phyloP scores from a whole-genome alignment of 2,888 invertebrate genomes.

The Sthenelais limicola region DNA sequence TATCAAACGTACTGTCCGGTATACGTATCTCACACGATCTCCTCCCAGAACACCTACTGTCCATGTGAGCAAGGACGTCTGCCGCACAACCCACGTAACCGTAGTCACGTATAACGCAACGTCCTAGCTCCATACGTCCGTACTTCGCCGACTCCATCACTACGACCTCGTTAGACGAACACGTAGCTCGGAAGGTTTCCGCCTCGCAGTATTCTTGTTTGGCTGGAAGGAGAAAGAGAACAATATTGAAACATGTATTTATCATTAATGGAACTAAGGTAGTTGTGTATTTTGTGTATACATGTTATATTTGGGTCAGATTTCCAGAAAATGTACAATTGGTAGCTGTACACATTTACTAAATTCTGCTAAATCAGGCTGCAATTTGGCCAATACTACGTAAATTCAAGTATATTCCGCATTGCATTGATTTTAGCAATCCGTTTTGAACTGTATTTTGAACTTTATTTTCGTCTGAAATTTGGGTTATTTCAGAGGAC shows the following conservation, averaged over 20 bases:
- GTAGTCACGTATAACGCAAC: constrained; percentile 48
- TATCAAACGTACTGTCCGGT: constrained; percentile 46
- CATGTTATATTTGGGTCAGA: no score
- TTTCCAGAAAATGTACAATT: no score
- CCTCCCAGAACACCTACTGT: constrained; percentile 48
- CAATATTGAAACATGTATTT: neutral
- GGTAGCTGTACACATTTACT: no score
- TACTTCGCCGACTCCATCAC: constrained; percentile 45
- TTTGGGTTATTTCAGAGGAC: no score
- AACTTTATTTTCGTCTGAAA: no score
- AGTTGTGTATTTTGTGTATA: no score
- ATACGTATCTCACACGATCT: constrained; percentile 46
- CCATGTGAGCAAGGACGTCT: constrained; percentile 47
- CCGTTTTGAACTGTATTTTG: no score
- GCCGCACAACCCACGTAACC: constrained; percentile 48
- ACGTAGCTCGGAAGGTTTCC: constrained; percentile 47
- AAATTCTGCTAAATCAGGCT: no score
- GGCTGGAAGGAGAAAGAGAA: constrained; percentile 33
- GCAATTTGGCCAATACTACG: no score
- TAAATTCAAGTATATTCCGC: no score
- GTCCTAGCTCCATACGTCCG: constrained; percentile 48
- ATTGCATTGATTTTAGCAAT: no score
- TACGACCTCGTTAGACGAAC: constrained; percentile 45
- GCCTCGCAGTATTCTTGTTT: constrained; percentile 48
- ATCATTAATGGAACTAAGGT: no score